These are phyloP conservation scores for Oryzias melastigma DNA, from an alignment of 2,113 vertebrate genomes.

Conservation along the genomic window DNA sequence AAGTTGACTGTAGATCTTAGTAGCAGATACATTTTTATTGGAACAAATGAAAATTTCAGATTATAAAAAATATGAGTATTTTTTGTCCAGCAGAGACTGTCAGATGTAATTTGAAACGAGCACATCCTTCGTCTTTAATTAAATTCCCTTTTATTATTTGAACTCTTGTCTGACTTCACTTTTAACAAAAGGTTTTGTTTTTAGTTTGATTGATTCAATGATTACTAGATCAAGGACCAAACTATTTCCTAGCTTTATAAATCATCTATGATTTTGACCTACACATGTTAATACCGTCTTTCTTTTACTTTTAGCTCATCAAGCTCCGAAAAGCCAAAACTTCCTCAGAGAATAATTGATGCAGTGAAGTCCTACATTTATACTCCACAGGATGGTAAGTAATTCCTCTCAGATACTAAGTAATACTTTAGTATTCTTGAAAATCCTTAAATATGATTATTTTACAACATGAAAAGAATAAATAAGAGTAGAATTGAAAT, in stretches of 20 bases:
- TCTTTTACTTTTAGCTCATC: constrained; percentile 55
- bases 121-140: no score
- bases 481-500: no score
- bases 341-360: constrained; percentile 57
- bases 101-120: no score
- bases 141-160: background rate
- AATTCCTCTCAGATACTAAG: background rate
- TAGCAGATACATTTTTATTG: no score
- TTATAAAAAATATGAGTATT: no score
- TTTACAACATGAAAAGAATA: no score
- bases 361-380: constrained; percentile 79
- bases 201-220: background rate
- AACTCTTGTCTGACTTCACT: background rate
- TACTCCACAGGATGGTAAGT: constrained; percentile 80
- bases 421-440: background rate
- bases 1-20: no score
- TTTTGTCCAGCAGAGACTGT: no score
- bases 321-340: constrained; percentile 55
- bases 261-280: background rate
- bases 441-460: no score
- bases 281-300: no score
- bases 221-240: background rate
- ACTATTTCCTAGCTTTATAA: background rate
- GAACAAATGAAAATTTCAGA: no score
- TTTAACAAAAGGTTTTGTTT: background rate